Evolutionary conservation across 64 coral and sea anemone species (phyloP).

Genomic region (Porites lutea): DNA sequence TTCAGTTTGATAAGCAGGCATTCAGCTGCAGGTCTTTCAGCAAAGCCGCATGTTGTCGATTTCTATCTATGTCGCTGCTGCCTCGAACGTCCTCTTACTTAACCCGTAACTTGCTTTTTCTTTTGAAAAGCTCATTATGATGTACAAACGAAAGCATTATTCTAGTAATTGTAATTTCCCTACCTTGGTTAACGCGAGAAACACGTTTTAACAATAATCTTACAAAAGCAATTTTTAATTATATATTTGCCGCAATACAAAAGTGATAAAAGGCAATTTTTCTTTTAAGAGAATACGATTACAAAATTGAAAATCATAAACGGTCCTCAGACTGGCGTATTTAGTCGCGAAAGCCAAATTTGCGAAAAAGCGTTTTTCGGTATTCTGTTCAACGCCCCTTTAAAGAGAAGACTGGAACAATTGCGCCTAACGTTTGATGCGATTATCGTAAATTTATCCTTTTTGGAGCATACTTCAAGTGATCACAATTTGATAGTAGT

Average conservation of each 20-base stretch:
- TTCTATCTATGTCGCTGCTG: slow-evolving; percentile 9
- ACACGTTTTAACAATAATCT: slow-evolving; percentile 14
- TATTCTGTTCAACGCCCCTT: background rate
- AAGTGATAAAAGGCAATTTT: slow-evolving; percentile 49
- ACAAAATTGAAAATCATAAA: background rate
- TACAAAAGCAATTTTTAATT: slow-evolving; percentile 21
- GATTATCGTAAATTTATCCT: slow-evolving; percentile 7
- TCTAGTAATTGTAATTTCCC: background rate
- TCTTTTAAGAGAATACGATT: slow-evolving; percentile 4
- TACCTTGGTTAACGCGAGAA: slow-evolving; percentile 8
- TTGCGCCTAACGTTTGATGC: background rate
- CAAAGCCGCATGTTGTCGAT: slow-evolving; percentile 30
- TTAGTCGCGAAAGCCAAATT: background rate
- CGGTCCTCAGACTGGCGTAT: background rate
- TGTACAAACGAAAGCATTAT: background rate
- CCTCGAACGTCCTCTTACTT: background rate
- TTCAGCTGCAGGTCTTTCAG: slow-evolving; percentile 41
- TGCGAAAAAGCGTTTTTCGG: background rate
- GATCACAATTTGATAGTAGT: background rate
- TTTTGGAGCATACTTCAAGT: background rate
- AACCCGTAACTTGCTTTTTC: background rate
- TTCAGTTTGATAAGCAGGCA: slow-evolving; percentile 11
- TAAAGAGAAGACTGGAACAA: background rate
- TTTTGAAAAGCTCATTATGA: background rate
- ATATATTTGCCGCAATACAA: slow-evolving; percentile 46